Base-by-base conservation (phyloP, 37 sponge, comb jelly and placozoan genomes). In the Ephydatia muelleri region DNA sequence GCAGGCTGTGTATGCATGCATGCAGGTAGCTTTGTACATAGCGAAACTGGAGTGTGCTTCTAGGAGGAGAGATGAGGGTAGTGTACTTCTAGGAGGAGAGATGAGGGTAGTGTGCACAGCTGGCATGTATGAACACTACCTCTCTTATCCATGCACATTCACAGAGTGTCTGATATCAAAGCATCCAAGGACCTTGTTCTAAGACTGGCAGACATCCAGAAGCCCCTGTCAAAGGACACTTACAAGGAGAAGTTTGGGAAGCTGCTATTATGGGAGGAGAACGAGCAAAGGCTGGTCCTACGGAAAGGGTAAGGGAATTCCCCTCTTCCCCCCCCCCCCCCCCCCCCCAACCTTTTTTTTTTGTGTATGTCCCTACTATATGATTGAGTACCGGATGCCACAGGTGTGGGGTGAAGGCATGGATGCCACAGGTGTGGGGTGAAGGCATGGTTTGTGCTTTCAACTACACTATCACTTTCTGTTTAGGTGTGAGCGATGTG, bases 151-250 rank as follows among this genome's bases (percentile, higher is more conserved):
- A n/a, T n/a, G n/a, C n/a, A n/a, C n/a, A n/a, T n/a, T n/a, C n/a
- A n/a, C n/a, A n/a, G n/a, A n/a, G n/a, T n/a, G n/a, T n/a, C n/a
- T n/a, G n/a, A n/a, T n/a, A n/a, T n/a, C n/a, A n/a, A n/a, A n/a
- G n/a, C n/a, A n/a, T 57, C 28, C 47, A 28, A 11, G 39, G 57
- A 40, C 47, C 11, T 38, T 2, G 27, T 65, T 65, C 23, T 57
- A 34, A 31, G 32, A 25, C 12, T 37, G 40, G 28, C 48, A 82
- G 82, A 70, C 82, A 71, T 40, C 82, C 82, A 27, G 49, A 43
- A 29, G 69, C 72, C 31, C 73, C 81, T 33, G 21, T 49, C 38
- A 72, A 82, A 49, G 72, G 82, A 82, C 72, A 28, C 16, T 72
- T 72, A 57, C 57, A 57, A 57, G 57, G 57, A 57, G 19, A 57